Evolutionary conservation across 2,113 vertebrate genomes (phyloP).

Genomic region (Australoheros scitulus): DNA sequence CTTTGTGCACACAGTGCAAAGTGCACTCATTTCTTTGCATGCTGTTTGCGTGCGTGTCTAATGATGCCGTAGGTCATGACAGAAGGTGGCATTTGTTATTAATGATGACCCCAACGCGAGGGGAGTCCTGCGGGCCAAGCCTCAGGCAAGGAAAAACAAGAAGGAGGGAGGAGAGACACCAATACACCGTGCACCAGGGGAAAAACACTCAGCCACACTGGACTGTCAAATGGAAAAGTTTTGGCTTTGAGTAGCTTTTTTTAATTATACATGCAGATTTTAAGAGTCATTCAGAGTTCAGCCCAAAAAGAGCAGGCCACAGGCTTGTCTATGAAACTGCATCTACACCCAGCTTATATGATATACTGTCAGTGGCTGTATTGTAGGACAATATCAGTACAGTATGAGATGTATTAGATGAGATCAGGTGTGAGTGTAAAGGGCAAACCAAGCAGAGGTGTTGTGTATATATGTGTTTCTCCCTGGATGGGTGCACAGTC

Average conservation of each 20-base stretch:
- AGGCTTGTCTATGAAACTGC: conserved; percentile 24
- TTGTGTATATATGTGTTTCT: conserved; percentile 8
- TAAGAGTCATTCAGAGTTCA: conserved; percentile 63
- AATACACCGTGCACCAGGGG: neutral
- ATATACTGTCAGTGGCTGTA: conserved; percentile 59
- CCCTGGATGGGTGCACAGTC: conserved; percentile 27
- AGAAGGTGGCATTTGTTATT: conserved; percentile 82
- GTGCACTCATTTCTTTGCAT: conserved; percentile 36
- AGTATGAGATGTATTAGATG: conserved; percentile 45
- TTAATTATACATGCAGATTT: conserved; percentile 63
- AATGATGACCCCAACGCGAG: conserved; percentile 71
- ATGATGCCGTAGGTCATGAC: conserved; percentile 68
- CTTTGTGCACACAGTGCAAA: neutral
- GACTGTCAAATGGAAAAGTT: conserved; percentile 52
- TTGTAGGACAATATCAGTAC: conserved; percentile 51
- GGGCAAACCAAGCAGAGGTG: conserved; percentile 30
- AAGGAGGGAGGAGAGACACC: conserved; percentile 23
- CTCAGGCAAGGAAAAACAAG: conserved; percentile 58
- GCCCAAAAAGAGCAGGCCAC: conserved; percentile 30
- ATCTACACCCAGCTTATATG: conserved; percentile 26
- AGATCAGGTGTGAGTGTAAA: conserved; percentile 52
- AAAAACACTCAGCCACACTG: conserved; percentile 7
- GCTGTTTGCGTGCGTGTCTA: conserved; percentile 31
- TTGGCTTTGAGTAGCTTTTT: conserved; percentile 41
- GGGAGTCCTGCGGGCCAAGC: conserved; percentile 45